Evolutionary conservation across 2,113 vertebrate genomes (phyloP).

Genomic region (Setophaga coronata): DNA sequence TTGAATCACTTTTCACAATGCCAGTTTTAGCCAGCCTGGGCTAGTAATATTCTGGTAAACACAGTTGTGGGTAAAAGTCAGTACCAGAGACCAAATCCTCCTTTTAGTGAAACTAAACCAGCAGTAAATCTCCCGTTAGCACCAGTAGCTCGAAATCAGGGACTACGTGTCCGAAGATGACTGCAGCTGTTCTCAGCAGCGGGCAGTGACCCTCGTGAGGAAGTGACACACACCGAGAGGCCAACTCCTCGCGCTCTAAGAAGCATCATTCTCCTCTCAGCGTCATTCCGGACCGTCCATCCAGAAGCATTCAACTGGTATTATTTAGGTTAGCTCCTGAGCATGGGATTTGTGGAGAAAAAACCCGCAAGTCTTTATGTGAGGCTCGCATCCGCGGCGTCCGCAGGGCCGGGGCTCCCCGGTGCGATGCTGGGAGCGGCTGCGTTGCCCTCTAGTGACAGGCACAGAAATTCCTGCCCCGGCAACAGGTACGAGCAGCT

Average conservation of each 20-base stretch:
- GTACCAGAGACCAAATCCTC: not conserved
- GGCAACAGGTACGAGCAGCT: rapidly evolving
- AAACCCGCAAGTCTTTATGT: rapidly evolving
- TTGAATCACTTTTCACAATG: not conserved
- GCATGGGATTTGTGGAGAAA: not conserved
- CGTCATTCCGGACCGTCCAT: not conserved
- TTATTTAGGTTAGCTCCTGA: not conserved
- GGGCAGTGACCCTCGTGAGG: not conserved
- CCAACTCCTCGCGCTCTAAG: not conserved
- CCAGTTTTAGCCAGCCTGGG: not conserved
- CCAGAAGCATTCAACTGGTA: not conserved
- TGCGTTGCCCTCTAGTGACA: slow-evolving; percentile 42
- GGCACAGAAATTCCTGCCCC: not conserved
- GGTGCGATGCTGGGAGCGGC: not conserved
- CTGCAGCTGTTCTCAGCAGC: not conserved
- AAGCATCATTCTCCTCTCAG: not conserved
- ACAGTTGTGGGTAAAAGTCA: not conserved
- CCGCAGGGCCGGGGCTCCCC: rapidly evolving
- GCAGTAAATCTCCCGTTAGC: not conserved
- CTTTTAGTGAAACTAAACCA: not conserved
- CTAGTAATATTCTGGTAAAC: not conserved
- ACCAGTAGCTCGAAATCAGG: not conserved
- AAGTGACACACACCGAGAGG: not conserved
- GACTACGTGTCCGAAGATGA: rapidly evolving
- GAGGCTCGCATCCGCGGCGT: rapidly evolving